Conservation (phyloP, 2,888 invertebrate genomes). For the Cantharis lateralis region DNA sequence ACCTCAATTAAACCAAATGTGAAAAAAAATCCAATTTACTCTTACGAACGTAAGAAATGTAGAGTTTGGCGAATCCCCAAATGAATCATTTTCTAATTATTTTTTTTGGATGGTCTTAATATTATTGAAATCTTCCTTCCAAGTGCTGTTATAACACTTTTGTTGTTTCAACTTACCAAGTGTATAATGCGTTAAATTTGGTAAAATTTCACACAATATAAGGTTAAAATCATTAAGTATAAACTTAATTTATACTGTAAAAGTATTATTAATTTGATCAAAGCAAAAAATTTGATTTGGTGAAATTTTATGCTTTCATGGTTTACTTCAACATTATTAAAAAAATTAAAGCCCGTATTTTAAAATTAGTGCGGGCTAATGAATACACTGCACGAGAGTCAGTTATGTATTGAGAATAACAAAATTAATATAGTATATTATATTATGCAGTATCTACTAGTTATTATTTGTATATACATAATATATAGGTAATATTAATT, state of each 20-base stretch:
- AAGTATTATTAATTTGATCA: background rate
- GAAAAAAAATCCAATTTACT: too few relatives aligned
- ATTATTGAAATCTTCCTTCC: background rate
- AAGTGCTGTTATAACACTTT: background rate
- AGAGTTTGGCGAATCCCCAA: too few relatives aligned
- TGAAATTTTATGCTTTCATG: background rate
- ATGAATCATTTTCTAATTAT: too few relatives aligned
- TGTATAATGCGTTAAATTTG: background rate
- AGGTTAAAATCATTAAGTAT: background rate
- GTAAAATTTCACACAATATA: background rate
- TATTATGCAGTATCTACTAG: too few relatives aligned
- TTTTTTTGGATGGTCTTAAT: too few relatives aligned
- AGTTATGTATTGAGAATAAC: background rate
- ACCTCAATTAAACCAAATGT: too few relatives aligned
- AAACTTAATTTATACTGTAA: background rate
- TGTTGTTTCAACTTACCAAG: background rate
- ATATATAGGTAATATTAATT: background rate
- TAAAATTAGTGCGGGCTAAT: background rate
- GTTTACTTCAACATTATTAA: background rate
- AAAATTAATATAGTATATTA: background rate
- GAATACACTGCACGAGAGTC: background rate
- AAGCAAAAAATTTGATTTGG: background rate
- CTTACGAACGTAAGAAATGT: too few relatives aligned
- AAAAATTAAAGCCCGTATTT: background rate
- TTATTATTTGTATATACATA: too few relatives aligned